A percentile compares a stretch with the other conserved stretches of the same genome.
phyloP scores from a whole-genome alignment of 2,113 vertebrate species.

The Chrysochloris asiatica region DNA sequence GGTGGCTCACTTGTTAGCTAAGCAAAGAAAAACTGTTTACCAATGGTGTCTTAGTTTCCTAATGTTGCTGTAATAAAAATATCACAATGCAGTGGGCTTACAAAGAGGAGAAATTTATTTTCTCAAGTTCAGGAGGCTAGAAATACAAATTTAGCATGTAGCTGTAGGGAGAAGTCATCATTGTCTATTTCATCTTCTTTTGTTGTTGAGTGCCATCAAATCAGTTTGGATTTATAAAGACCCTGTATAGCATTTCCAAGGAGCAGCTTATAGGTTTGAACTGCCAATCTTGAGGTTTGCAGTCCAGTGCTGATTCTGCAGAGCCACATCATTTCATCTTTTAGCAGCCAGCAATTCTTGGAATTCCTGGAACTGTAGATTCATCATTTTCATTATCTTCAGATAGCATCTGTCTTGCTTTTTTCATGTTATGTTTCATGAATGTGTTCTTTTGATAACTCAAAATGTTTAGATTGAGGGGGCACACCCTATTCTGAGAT shows the following conservation, averaged over 20 bases:
- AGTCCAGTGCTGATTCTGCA: too few relatives aligned
- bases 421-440: background rate
- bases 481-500: background rate
- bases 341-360: background rate
- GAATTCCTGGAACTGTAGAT: background rate
- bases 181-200: background rate
- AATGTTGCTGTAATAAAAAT: background rate
- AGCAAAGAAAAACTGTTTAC: conserved; percentile 19
- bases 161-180: background rate
- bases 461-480: background rate
- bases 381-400: background rate
- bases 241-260: too few relatives aligned
- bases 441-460: background rate
- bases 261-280: too few relatives aligned
- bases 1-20: conserved; percentile 29
- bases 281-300: too few relatives aligned
- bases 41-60: background rate
- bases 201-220: too few relatives aligned
- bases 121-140: background rate
- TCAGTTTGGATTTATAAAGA: too few relatives aligned
- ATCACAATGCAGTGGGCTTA: background rate
- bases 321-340: too few relatives aligned
- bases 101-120: background rate
- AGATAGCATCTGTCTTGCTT: background rate
- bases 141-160: background rate